A percentile compares a stretch with the other conserved stretches of the same genome.
These are phyloP conservation scores for Stigmatopora nigra DNA, from an alignment of 2,113 vertebrate genomes.

Conservation along the genomic window DNA sequence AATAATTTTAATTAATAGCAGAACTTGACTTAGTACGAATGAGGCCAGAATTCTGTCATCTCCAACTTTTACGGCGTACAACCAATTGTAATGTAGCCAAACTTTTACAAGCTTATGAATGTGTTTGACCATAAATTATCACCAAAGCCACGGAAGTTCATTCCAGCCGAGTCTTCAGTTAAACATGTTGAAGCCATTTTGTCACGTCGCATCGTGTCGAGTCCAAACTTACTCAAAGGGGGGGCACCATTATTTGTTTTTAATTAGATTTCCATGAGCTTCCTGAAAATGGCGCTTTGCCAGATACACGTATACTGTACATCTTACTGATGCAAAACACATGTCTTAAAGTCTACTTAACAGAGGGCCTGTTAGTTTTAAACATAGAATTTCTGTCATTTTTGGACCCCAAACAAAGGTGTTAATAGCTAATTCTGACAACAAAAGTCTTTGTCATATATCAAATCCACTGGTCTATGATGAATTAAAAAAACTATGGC, in stretches of 20 bases:
- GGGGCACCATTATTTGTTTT: neutral
- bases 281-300: neutral
- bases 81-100: neutral
- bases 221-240: neutral
- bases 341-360: neutral
- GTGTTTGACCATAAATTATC: slow-evolving; percentile 1
- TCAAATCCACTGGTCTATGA: too few species aligned
- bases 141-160: neutral
- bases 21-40: too few species aligned
- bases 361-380: neutral
- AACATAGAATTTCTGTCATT: neutral
- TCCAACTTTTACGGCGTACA: neutral
- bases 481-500: too few species aligned
- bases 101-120: neutral
- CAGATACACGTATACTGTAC: neutral
- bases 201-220: neutral
- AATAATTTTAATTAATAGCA: too few species aligned
- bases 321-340: neutral
- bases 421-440: too few species aligned
- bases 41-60: slow-evolving; percentile 4
- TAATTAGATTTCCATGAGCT: neutral
- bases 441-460: too few species aligned
- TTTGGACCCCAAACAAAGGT: too few species aligned
- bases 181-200: slow-evolving; percentile 5
- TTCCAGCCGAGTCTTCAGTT: neutral